Evolutionary conservation across 2,888 invertebrate genomes (phyloP), one percentile per base, ranked within the genome.

Genomic region (Melanotus villosus): DNA sequence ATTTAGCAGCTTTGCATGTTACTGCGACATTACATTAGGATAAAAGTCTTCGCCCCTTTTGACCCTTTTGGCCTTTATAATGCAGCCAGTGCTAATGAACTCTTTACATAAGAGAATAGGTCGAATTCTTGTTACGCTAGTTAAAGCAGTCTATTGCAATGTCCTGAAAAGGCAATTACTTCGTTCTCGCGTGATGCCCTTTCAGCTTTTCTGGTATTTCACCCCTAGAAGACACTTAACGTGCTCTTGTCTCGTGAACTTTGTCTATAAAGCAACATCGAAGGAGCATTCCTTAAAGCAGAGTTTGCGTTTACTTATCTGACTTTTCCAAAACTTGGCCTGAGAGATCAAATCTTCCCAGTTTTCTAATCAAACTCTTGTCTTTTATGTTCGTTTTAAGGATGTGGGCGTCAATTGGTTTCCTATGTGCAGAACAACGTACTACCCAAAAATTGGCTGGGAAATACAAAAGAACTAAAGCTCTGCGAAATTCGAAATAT

Each of bases 131-230:
- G 38, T 19, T 21, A 36, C 56, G 19, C 12, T 18, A 14, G 56
- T 56, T 56, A 56, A 56, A 56, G 56, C 21, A n/a, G 36, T 52
- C 32, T 34, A 30, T 38, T 56, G 14, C 19, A 23, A 9, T 23
- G 36, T 38, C 52, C n/a, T 56, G 38, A 56, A 38, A 56, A 56
- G 38, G 36, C 56, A 56, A 56, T 56, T 56, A 56, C 38, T 56
- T 38, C 14, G 19, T 38, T 14, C 52, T 52, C 52, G 30, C 56
- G 36, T 12, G 56, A 38, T 23, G 56, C 38, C 21, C 23, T 56
- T 38, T 18, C 56, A 38, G 56, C 56, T 56, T 56, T 56, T 56
- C 56, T 56, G 21, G 56, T 56, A 38, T 56, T 56, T 38, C 52
- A 21, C 14, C 50, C 30, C 21, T 50, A 16, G 52, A 52, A 52